phyloP scores from a whole-genome alignment of 2,888 invertebrate species.

The Drosophila neutralis region DNA sequence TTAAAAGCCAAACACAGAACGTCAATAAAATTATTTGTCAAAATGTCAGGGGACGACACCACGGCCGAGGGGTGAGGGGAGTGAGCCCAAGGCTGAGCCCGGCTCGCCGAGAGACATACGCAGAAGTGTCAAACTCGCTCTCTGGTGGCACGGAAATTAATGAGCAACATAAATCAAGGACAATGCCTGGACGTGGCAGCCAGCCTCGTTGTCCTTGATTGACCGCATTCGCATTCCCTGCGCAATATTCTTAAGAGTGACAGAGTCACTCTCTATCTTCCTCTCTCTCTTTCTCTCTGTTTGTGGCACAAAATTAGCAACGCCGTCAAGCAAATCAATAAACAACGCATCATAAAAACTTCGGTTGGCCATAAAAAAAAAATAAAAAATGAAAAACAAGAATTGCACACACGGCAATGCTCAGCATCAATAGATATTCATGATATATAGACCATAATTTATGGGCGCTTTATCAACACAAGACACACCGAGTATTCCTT shows the following conservation, averaged over 20 bases:
- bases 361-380: conserved; percentile 53
- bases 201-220: conserved; percentile 73
- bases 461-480: conserved; percentile 70
- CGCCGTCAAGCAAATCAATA: conserved; percentile 70
- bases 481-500: conserved; percentile 42
- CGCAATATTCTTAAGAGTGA: conserved; percentile 22
- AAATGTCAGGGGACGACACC: conserved; percentile 66
- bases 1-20: conserved; percentile 78
- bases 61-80: conserved; percentile 28
- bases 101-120: conserved; percentile 32
- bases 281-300: too few relatives aligned
- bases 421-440: conserved; percentile 67
- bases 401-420: conserved; percentile 31
- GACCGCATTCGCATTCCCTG: conserved; percentile 67
- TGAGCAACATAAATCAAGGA: conserved; percentile 78
- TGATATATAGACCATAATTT: conserved; percentile 72
- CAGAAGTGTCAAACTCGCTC: conserved; percentile 64
- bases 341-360: conserved; percentile 66
- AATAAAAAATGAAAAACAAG: not conserved
- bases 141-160: conserved; percentile 73
- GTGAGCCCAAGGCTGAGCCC: conserved; percentile 22
- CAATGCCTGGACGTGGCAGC: conserved; percentile 41
- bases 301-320: conserved; percentile 68
- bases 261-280: not conserved
- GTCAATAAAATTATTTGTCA: conserved; percentile 83